Evolutionary conservation across 2,113 vertebrate species (phyloP).

Genomic region (Apeltes quadracus): DNA sequence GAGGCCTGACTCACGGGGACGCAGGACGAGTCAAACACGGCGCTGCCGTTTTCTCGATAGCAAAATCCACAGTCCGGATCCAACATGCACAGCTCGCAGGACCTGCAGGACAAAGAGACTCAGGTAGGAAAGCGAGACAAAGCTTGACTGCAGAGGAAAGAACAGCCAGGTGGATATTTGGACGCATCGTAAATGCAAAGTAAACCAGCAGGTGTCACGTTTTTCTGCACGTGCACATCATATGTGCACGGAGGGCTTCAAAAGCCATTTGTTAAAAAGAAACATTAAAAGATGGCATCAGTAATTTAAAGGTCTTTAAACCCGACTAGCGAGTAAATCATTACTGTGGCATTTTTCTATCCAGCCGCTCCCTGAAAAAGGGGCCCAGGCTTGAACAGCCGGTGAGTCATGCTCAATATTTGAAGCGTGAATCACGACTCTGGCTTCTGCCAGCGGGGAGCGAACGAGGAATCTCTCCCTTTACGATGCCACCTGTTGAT

Average conservation of each 20-base stretch:
- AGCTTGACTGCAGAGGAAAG: no score
- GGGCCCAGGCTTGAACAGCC: not conserved
- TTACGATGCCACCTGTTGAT: not conserved
- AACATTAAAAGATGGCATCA: not conserved
- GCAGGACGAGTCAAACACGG: slow-evolving; percentile 86
- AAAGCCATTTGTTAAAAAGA: not conserved
- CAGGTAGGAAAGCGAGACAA: no score
- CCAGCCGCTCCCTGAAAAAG: not conserved
- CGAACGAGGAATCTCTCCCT: no score
- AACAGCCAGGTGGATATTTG: not conserved
- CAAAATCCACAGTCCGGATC: slow-evolving; percentile 94
- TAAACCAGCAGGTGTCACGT: no score
- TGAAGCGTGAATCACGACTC: not conserved
- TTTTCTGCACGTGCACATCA: not conserved
- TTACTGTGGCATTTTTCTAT: not conserved
- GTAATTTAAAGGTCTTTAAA: not conserved
- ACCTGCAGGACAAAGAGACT: slow-evolving; percentile 83
- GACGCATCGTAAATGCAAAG: not conserved
- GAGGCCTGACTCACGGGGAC: slow-evolving; percentile 81
- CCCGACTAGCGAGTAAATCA: no score
- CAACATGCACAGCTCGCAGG: slow-evolving; percentile 92
- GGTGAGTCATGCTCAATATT: not conserved
- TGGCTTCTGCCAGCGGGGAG: not conserved
- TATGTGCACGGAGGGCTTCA: not conserved
- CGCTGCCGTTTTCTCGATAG: slow-evolving; percentile 86